Base-by-base conservation (phyloP, 2,797 vertebrate genomes). In the Eleutherodactylus coqui region DNA sequence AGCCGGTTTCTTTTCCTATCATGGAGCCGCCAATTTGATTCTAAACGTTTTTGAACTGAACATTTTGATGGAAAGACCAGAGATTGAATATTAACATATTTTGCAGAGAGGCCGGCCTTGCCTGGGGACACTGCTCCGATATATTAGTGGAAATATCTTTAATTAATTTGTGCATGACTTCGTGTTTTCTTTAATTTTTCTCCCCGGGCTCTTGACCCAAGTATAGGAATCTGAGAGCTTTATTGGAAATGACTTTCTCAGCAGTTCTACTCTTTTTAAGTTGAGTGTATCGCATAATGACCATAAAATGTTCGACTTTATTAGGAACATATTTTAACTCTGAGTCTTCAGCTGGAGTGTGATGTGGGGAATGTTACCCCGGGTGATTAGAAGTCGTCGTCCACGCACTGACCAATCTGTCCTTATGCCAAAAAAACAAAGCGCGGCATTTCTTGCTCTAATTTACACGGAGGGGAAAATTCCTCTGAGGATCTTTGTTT, bases 81-180 rank as follows among this genome's bases (percentile, higher is more conserved):
- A 93, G 88, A 90, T 91, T 93, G 92, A 92, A 92, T 90, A 91
- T 90, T 92, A 92, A 91, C 92, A 91, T 89, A 91, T 93, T 93
- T 91, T 83, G 84, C 89, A 89, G 91, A 90, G 89, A 89, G 89
- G 92, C 90, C 21, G 92, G 91, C 90, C 92, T 91, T 91, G 93
- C 93, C 92, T 92, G 92, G 91, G 92, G 93, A 92, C 91, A 92
- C 49, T 34, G 90, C 91, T 92, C 93, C 92, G 92, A 93, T 93
- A 93, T 93, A 93, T 93, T 93, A 93, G 92, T 93, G 92, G 92
- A 93, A 93, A 93, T 93, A 93, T 93, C 92, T 93, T 93, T 93
- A 93, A 93, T 93, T 93, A 93, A 93, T 93, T 93, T 93, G 93
- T 93, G 93, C 93, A 93, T 90, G 92, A 93, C 92, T 93, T 93